Evolutionary conservation across 2,797 vertebrate species (phyloP), one percentile per base, ranked within the genome.

Genomic region (Trachurus trachurus): DNA sequence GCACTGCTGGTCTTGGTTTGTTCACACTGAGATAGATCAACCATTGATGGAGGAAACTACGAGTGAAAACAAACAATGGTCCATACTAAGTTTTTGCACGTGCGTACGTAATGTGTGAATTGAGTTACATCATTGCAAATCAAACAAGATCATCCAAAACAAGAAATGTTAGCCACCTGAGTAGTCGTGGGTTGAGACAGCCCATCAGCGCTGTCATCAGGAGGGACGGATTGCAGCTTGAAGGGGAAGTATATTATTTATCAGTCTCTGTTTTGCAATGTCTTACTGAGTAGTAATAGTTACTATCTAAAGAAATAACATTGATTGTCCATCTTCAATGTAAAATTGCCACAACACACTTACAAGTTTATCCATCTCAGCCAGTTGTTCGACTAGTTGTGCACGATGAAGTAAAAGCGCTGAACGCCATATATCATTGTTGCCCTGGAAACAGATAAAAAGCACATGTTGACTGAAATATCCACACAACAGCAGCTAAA

Each of bases 361-460:
- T 57, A 93, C 92, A 71, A 87, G 63, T 75, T 88, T 83, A 71
- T 93, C 79, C 81, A 92, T 67, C 50, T 85, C 83, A 6, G 72
- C 76, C 71, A 92, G 79, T 8, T 92, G 83, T 29, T 90, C 68
- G 15, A 92, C 81, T 0, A 93, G 86, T 9, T 85, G 73, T 1
- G 79, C 72, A 0, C 91, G 90, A 37, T 87, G 89, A 22, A 75
- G 74, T 59, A 92, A 52, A 75, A 91, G 59, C 2, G 7, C 21
- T 0, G 66, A 84, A 49, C 90, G 92, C 1, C 45, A 64, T 11
- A 34, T 57, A 4, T 84, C 80, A n/a, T 9, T 67, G 39, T 1
- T 40, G 50, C 17, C 37, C 89, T 92, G 75, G 65, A 84, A 74
- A 57, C 1, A 65, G 29, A 79, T 13, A 12, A 8, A 13, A 66